Percentiles rank a stretch among this genome's conserved stretches.
phyloP scores from a whole-genome alignment of 2,113 vertebrate species.

The Pipra filicauda region DNA sequence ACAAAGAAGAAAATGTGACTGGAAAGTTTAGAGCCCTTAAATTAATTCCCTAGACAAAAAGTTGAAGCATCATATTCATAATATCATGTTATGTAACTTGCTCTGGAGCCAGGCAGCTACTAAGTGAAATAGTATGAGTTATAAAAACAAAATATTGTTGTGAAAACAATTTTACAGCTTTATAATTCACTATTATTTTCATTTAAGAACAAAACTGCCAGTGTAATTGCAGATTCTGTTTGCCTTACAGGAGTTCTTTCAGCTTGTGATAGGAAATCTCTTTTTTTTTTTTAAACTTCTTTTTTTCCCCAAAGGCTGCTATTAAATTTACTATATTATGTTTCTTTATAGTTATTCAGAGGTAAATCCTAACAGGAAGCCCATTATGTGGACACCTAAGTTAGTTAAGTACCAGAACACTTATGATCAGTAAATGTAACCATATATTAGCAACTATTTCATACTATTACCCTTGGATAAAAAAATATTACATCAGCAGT shows the following conservation, averaged over 20 bases:
- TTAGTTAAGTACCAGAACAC: not conserved
- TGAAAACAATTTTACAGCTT: constrained; percentile 58
- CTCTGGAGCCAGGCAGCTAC: constrained; percentile 31
- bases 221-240: constrained; percentile 36
- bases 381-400: constrained; percentile 7
- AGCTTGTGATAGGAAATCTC: not conserved
- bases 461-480: not conserved
- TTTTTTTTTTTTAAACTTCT: not conserved
- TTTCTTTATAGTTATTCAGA: not conserved
- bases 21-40: constrained; percentile 48
- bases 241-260: constrained; percentile 49
- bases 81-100: constrained; percentile 27
- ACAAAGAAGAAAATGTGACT: constrained; percentile 42
- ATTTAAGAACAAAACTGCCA: constrained; percentile 59
- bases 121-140: constrained; percentile 47
- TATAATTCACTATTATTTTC: constrained; percentile 56
- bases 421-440: constrained; percentile 20
- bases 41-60: constrained; percentile 58
- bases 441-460: not conserved
- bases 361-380: constrained; percentile 25
- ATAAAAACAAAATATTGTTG: constrained; percentile 61
- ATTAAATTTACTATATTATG: constrained; percentile 51
- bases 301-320: not conserved
- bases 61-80: constrained; percentile 52
- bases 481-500: not conserved